Conservation (phyloP, 2,113 vertebrate genomes). For the Dipodomys spectabilis region DNA sequence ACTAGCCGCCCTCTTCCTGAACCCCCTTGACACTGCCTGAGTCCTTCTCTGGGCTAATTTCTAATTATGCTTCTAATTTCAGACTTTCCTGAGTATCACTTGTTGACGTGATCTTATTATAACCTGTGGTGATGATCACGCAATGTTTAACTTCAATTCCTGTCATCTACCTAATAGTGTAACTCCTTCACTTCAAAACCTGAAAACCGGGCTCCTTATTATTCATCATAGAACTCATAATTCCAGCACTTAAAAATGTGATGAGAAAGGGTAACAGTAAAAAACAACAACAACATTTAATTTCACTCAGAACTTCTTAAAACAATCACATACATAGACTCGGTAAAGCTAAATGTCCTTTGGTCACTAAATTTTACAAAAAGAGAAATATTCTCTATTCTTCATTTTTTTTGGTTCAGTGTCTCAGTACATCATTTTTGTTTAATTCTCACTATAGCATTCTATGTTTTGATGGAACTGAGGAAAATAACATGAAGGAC, state of each 20-base stretch:
- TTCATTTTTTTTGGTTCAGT: constrained; percentile 11
- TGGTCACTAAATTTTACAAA: not conserved
- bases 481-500: not conserved
- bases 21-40: too few relatives aligned
- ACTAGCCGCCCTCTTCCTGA: not conserved
- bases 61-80: not conserved
- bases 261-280: not conserved
- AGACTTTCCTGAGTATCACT: not conserved
- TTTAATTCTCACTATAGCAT: not conserved
- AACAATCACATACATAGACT: not conserved
- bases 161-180: not conserved
- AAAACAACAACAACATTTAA: not conserved
- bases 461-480: not conserved
- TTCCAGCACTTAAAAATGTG: not conserved
- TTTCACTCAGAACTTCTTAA: not conserved
- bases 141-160: not conserved
- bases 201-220: not conserved
- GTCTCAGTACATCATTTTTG: not conserved
- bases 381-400: not conserved
- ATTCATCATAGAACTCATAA: not conserved
- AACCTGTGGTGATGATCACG: not conserved
- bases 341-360: not conserved
- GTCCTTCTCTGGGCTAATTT: not conserved
- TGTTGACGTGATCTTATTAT: not conserved
- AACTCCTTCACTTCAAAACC: not conserved